These are phyloP conservation scores for Apostichopus japonicus DNA, from an alignment of 35 echinoderm and acorn worm genomes.

Conservation along the genomic window DNA sequence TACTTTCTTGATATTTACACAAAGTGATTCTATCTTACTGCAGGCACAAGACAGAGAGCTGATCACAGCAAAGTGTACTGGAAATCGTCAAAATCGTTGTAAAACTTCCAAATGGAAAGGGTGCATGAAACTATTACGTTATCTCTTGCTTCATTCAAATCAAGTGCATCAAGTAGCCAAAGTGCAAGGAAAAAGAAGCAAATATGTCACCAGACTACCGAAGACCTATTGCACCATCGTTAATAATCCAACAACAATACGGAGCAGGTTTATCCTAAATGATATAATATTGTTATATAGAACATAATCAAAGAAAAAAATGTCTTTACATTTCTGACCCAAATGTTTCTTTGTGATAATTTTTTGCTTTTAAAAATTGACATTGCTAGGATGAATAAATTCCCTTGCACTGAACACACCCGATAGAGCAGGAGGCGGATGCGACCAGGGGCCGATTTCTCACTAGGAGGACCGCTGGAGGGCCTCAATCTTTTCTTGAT, in stretches of 20 bases:
- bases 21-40: too few relatives aligned
- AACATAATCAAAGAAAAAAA: too few relatives aligned
- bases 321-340: too few relatives aligned
- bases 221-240: neutral
- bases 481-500: conserved; percentile 11
- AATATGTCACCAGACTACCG: neutral
- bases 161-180: neutral
- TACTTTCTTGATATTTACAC: too few relatives aligned
- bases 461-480: neutral
- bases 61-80: too few relatives aligned
- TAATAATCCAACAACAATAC: neutral
- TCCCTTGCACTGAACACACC: neutral
- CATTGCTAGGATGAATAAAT: neutral
- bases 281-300: too few relatives aligned
- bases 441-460: neutral
- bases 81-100: too few relatives aligned
- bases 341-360: too few relatives aligned
- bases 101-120: too few relatives aligned
- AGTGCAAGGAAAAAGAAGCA: neutral
- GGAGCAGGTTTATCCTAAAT: neutral
- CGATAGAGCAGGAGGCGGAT: neutral
- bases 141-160: neutral
- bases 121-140: too few relatives aligned
- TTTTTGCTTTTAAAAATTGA: too few relatives aligned
- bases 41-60: too few relatives aligned